Base-by-base conservation (phyloP, 2,888 invertebrate species). In the Pollenia angustigena region DNA sequence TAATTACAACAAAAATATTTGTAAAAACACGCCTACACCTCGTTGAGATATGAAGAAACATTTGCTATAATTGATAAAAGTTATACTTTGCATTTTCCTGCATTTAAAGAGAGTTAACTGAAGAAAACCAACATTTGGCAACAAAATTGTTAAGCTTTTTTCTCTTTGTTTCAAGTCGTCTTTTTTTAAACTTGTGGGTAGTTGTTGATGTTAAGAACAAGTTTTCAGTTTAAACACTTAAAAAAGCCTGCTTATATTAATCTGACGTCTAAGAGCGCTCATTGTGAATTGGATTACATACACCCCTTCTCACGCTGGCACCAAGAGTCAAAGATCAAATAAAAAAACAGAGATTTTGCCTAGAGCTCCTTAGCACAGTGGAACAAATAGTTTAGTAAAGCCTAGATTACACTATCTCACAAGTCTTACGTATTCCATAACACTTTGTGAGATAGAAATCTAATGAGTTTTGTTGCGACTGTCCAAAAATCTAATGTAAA, bases 171-270 rank as follows among this genome's bases (percentile, higher is more conserved):
- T 46, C 46, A 14, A 58, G 42, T 16, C 40, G 3, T 12, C 23
- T 58, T 66, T 66, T 42, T 40, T 16, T 7, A 46, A 44, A 23
- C 14, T 68, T 52, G 2, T 52, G n/a, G n/a, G n/a, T n/a, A n/a
- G 66, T 69, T 66, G 44, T 81, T 50, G 58, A 52, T 52, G 44
- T 62, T 60, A 42, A 69, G 76, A 82, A 82, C 82, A 71, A 82
- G 76, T 82, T 82, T 82, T 52, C 18, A 54, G 32, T 52, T 62
- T 48, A 81, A 48, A 32, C 32, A 32, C 32, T 48, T 62, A 74
- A 46, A 56, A 66, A 62, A 60, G 54, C 48, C 46, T 46, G 32
- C 4, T 32, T 32, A 32, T 44, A n/a, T 44, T 54, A 68, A 69
- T 46, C 69, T 60, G 69, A 71, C 68, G 54, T 46, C 64, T 72